A percentile compares a stretch with the other conserved stretches of the same genome.
phyloP scores from a whole-genome alignment of 2,797 vertebrate genomes.

The Poecilia wingei region DNA sequence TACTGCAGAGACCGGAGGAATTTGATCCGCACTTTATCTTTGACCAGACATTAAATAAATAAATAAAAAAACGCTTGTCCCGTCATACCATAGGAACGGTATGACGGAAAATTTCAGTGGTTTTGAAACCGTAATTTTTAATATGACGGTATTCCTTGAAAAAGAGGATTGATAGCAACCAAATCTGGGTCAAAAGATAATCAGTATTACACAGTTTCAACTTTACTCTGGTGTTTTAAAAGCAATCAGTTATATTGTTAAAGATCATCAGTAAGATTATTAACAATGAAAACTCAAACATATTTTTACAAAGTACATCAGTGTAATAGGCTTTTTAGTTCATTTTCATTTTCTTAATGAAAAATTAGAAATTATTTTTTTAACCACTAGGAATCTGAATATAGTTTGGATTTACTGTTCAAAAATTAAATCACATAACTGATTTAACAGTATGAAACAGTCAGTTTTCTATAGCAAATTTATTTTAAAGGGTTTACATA shows the following conservation, averaged over 20 bases:
- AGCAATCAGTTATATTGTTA: background rate
- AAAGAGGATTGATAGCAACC: too few relatives aligned
- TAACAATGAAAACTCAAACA: background rate
- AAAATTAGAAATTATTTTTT: background rate
- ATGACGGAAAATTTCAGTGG: too few relatives aligned
- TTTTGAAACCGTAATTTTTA: too few relatives aligned
- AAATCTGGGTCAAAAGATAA: background rate
- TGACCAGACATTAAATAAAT: too few relatives aligned
- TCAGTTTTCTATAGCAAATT: conserved; percentile 55
- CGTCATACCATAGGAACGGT: too few relatives aligned
- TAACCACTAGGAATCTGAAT: background rate
- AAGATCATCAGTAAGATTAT: background rate
- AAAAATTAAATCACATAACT: background rate
- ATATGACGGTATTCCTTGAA: too few relatives aligned
- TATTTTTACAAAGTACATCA: background rate
- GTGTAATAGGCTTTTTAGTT: background rate
- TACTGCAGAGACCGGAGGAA: too few relatives aligned
- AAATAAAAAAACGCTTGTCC: too few relatives aligned
- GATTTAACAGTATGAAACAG: background rate
- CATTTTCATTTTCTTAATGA: background rate
- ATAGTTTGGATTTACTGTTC: background rate
- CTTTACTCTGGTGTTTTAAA: background rate
- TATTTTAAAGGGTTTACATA: conserved; percentile 78
- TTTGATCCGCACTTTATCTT: too few relatives aligned
- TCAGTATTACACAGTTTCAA: background rate